Conservation (phyloP, 2,797 vertebrate species). For the Microchirus variegatus region DNA sequence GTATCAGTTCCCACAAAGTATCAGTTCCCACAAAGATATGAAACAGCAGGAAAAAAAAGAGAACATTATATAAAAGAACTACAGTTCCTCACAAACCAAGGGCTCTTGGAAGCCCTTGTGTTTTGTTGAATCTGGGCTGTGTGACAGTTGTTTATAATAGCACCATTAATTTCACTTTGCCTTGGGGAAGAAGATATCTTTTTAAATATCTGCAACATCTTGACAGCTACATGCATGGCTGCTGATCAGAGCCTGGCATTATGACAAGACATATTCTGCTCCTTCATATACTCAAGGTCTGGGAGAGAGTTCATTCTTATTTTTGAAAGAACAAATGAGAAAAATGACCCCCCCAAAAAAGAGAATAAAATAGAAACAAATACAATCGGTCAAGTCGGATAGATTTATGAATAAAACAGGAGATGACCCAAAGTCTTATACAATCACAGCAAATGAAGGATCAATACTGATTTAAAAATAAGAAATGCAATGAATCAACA, state of each 20-base stretch:
- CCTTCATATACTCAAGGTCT: conserved; percentile 30
- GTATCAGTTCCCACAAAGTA: no score
- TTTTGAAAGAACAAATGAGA: conserved; percentile 7
- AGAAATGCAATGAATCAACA: neutral
- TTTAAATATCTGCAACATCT: conserved; percentile 55
- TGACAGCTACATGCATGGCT: conserved; percentile 61
- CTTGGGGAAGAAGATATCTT: conserved; percentile 39
- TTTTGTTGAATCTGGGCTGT: conserved; percentile 52
- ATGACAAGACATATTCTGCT: conserved; percentile 23
- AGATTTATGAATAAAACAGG: neutral
- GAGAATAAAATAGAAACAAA: neutral
- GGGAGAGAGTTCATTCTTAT: conserved; percentile 26
- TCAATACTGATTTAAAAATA: neutral
- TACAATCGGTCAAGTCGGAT: neutral
- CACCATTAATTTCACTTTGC: conserved; percentile 57
- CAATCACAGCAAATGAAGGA: neutral
- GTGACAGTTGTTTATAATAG: conserved; percentile 73
- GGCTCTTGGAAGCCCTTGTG: conserved; percentile 34
- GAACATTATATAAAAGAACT: conserved; percentile 3
- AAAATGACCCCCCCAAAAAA: neutral
- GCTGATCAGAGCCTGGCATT: conserved; percentile 35
- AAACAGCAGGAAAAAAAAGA: neutral
- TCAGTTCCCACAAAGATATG: conserved; percentile 3
- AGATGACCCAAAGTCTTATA: neutral
- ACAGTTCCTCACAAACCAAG: conserved; percentile 8